Evolutionary conservation across 2,797 vertebrate genomes (phyloP), one percentile per base, ranked within the genome.

Genomic region (Hoplostethus mediterraneus): DNA sequence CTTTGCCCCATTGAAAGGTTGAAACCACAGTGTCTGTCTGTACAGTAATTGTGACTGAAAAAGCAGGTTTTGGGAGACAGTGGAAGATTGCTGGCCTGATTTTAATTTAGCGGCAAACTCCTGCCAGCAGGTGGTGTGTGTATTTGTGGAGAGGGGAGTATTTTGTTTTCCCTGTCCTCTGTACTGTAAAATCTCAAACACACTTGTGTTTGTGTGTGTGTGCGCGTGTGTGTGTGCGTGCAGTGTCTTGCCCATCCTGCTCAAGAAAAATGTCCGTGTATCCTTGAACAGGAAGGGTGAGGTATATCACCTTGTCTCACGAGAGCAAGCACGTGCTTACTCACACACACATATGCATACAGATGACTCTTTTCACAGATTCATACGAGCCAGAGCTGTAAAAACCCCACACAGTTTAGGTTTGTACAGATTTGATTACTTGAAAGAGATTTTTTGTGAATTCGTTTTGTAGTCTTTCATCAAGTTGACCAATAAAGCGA

Each of bases 381-480:
- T 92, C 89, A 90, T 86, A 92, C 91, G 89, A 92, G 91, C 92
- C 91, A 91, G 92, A 93, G 88, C 92, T 93, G 91, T 93, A 92
- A 89, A 90, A 90, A 83, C 1, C 67, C 83, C 90, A 79, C 90
- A 87, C 90, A 91, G 89, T 90, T 91, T 93, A 94, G 92, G 92
- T 94, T 94, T 95, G 93, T 94, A 95, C 92, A 94, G 93, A 92
- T 91, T 93, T 94, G 91, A 93, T 93, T 94, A 95, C 92, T 94
- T 95, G 93, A 93, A 93, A 91, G 90, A 93, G 89, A 93, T 93
- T 92, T 90, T 91, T 92, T 93, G 91, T 94, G 92, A 93, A 91
- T 94, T 93, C 91, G 93, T 94, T 94, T 94, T 94, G 93, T 95
- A 95, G 92, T 94, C 89, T 93, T 93, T 94, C 93, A 94, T 94